Evolutionary conservation across 2,797 vertebrate genomes (phyloP).

Genomic region (Microchirus variegatus): DNA sequence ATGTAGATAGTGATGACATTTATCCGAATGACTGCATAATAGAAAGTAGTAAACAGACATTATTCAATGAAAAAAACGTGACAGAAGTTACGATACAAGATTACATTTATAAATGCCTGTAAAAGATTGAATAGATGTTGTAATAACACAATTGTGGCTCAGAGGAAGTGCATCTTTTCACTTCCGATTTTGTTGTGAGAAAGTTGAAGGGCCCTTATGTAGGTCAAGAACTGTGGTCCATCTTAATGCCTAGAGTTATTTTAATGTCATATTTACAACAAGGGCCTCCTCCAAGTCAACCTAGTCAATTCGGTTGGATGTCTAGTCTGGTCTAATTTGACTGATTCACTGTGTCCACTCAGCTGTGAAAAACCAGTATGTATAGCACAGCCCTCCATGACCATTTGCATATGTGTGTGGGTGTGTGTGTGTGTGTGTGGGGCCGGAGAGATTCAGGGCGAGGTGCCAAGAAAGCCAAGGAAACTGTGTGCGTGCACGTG

Average conservation of each 20-base stretch:
- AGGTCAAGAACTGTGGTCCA: conserved; percentile 56
- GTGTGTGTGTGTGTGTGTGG: not conserved
- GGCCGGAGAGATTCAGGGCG: conserved; percentile 60
- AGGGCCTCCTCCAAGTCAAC: conserved; percentile 59
- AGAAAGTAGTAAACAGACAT: too few species aligned
- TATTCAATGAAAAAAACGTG: too few species aligned
- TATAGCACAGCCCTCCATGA: conserved; percentile 63
- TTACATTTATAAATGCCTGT: too few species aligned
- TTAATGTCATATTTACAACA: conserved; percentile 61
- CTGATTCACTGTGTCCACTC: conserved; percentile 70
- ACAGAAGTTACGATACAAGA: too few species aligned
- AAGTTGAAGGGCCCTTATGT: conserved; percentile 63
- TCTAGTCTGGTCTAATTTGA: conserved; percentile 75
- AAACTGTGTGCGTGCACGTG: not conserved
- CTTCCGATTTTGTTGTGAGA: conserved; percentile 44
- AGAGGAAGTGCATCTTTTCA: conserved; percentile 24
- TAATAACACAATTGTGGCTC: not conserved
- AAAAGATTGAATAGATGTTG: too few species aligned
- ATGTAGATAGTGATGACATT: too few species aligned
- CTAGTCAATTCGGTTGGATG: conserved; percentile 74
- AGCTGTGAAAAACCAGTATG: conserved; percentile 73
- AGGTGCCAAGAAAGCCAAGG: conserved; percentile 62
- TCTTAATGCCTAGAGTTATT: conserved; percentile 60
- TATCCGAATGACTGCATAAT: too few species aligned
- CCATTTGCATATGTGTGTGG: conserved; percentile 1